phyloP scores from a whole-genome alignment of 2,888 invertebrate genomes.

The Oscheius sp. region DNA sequence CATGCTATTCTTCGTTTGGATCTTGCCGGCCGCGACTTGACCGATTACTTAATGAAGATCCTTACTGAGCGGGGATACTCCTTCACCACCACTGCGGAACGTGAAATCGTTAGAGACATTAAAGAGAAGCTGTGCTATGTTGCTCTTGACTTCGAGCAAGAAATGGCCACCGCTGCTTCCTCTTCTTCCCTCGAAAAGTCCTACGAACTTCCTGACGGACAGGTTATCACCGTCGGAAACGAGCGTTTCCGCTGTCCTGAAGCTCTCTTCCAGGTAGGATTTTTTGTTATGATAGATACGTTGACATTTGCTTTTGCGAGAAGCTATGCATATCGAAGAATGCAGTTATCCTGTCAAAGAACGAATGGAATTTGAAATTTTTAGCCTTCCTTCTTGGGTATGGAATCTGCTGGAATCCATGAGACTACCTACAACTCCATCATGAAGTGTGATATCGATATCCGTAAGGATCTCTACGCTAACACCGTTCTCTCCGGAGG shows the following conservation, averaged over 20 bases:
- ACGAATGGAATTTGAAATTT: background rate
- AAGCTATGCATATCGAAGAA: background rate
- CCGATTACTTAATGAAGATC: slow-evolving; percentile 76
- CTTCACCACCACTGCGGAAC: slow-evolving; percentile 73
- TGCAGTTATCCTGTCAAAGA: slow-evolving; percentile 7
- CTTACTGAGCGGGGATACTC: slow-evolving; percentile 73
- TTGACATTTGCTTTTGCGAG: background rate
- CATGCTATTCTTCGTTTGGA: slow-evolving; percentile 74
- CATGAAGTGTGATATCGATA: slow-evolving; percentile 93
- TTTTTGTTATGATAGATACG: slow-evolving; percentile 11
- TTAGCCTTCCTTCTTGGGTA: slow-evolving; percentile 83
- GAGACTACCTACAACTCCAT: slow-evolving; percentile 82
- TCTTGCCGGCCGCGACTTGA: slow-evolving; percentile 74
- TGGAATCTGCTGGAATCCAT: slow-evolving; percentile 65
- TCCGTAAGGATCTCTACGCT: slow-evolving; percentile 83
- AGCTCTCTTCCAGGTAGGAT: slow-evolving; percentile 81
- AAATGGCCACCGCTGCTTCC: slow-evolving; percentile 87
- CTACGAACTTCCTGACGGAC: slow-evolving; percentile 87
- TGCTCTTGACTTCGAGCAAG: slow-evolving; percentile 96
- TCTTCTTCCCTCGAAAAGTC: slow-evolving; percentile 89
- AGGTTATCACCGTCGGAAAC: slow-evolving; percentile 74
- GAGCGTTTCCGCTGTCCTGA: slow-evolving; percentile 89
- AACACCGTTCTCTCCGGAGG: slow-evolving; percentile 71
- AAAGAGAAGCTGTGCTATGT: slow-evolving; percentile 95
- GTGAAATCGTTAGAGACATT: slow-evolving; percentile 91